Evolutionary conservation across 2,888 invertebrate species (phyloP).

Genomic region (Colostygia pectinataria): DNA sequence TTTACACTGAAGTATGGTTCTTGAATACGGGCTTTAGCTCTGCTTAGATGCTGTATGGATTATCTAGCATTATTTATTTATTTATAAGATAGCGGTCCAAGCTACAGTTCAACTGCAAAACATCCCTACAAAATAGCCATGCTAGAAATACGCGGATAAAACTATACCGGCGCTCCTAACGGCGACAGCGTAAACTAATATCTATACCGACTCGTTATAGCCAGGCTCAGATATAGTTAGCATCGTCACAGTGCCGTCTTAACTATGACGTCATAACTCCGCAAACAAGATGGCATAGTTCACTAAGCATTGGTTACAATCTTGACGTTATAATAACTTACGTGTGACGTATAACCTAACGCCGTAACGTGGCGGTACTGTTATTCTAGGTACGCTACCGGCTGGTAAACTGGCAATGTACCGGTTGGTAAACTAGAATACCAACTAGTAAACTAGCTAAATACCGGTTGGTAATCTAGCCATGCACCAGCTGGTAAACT

Average conservation of each 20-base stretch:
- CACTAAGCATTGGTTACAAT: too few species aligned
- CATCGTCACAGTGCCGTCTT: not conserved
- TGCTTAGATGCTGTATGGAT: too few species aligned
- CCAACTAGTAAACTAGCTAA: not conserved
- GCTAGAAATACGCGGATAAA: slow-evolving; percentile 17
- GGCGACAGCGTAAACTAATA: slow-evolving; percentile 1
- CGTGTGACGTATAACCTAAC: too few species aligned
- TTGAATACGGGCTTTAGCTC: too few species aligned
- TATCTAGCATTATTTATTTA: too few species aligned
- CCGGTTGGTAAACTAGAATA: not conserved
- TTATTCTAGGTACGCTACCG: not conserved
- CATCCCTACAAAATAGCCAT: not conserved
- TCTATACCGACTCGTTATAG: not conserved
- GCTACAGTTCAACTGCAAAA: not conserved
- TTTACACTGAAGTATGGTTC: too few species aligned
- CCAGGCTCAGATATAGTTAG: not conserved
- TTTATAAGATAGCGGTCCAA: not conserved
- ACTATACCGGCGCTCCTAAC: slow-evolving; percentile 9
- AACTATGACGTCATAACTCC: not conserved
- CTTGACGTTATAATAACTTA: too few species aligned
- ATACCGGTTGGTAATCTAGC: not conserved
- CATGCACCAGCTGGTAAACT: not conserved
- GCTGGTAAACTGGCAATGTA: not conserved
- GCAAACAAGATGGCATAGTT: not conserved
- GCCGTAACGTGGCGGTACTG: too few species aligned